These are phyloP conservation scores for Platanista minor DNA, from an alignment of 2,113 vertebrate genomes.

Conservation along the genomic window DNA sequence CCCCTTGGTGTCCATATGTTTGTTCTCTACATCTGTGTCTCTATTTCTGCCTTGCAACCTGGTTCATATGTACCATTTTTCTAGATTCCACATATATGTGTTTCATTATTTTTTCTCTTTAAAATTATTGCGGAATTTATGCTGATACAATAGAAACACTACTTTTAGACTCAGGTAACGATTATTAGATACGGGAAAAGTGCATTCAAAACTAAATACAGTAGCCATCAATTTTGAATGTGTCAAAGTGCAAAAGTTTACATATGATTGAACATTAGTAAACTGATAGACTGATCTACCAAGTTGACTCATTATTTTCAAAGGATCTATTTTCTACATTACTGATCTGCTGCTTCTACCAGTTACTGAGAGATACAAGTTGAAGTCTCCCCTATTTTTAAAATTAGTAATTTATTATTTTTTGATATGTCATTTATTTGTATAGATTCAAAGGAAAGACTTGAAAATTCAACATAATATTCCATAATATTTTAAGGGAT, in stretches of 20 bases:
- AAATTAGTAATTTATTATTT: not conserved
- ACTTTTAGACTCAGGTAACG: not conserved
- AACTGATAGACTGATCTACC: not conserved
- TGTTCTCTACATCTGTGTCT: no score
- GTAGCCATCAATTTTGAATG: not conserved
- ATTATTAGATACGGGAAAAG: not conserved
- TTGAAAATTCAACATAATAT: not conserved
- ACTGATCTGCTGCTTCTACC: not conserved
- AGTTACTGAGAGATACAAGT: not conserved
- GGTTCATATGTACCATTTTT: no score
- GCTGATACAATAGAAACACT: not conserved
- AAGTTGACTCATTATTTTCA: not conserved
- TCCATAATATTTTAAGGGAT: not conserved
- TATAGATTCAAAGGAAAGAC: conserved; percentile 10
- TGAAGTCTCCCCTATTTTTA: not conserved
- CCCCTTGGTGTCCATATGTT: no score
- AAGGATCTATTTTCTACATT: not conserved
- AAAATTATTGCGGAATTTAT: not conserved
- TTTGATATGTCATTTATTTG: conserved; percentile 36
- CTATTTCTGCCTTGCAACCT: no score
- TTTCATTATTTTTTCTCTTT: not conserved
- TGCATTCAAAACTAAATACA: not conserved
- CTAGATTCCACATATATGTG: no score
- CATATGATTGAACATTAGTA: not conserved
- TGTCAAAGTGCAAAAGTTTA: not conserved